A percentile compares a stretch with the other conserved stretches of the same genome.
phyloP scores from a whole-genome alignment of 1,140 invertebrate species.

The Polypedilum pembai region DNA sequence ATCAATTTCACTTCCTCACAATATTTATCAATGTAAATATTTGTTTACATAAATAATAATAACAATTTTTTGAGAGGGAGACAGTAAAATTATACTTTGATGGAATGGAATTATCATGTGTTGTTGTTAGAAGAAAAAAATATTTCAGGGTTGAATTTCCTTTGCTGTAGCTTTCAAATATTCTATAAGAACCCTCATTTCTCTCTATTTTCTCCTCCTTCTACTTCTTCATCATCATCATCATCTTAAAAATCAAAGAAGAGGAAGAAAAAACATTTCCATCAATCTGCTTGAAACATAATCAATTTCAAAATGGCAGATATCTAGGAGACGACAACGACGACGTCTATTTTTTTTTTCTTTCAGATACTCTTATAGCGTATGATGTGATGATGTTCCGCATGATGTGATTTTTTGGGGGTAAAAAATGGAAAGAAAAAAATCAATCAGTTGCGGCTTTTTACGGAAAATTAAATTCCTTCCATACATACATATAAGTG shows the following conservation, averaged over 20 bases:
- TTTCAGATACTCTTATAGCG: not conserved
- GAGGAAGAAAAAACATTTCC: not conserved
- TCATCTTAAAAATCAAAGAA: not conserved
- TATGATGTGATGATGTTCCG: conserved; percentile 14
- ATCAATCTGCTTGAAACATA: not conserved
- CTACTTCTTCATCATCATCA: not conserved
- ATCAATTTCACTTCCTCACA: conserved; percentile 22
- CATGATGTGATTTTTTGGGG: conserved; percentile 6
- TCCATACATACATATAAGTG: not conserved
- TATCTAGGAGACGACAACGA: not conserved
- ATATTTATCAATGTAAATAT: conserved; percentile 26
- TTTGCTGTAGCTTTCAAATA: not conserved
- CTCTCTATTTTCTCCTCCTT: not conserved
- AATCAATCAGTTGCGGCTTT: conserved; percentile 26
- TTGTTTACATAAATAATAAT: conserved; percentile 27
- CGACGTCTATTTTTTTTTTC: not conserved
- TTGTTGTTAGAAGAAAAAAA: no score
- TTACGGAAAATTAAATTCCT: conserved; percentile 24
- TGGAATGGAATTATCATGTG: not conserved
- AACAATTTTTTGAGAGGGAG: not conserved
- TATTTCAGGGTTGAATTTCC: no score
- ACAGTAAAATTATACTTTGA: conserved; percentile 1
- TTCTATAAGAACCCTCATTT: not conserved
- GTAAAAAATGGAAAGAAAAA: not conserved
- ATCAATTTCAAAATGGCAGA: conserved; percentile 27